phyloP scores from a whole-genome alignment of 2,113 vertebrate species.

The Entelurus aequoreus region DNA sequence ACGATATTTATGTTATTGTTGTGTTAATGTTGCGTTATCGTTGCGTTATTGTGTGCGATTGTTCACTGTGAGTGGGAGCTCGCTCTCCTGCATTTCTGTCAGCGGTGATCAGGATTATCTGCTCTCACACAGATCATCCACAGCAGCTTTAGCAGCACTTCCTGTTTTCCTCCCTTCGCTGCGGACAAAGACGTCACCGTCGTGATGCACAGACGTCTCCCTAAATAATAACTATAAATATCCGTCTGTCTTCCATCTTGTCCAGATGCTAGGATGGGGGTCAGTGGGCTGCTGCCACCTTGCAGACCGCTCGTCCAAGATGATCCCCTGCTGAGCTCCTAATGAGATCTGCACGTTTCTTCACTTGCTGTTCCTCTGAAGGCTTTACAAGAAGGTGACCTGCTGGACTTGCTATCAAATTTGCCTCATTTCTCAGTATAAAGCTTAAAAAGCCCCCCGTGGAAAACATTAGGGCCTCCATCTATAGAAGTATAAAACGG shows the following conservation, averaged over 20 bases:
- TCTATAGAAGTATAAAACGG: too few relatives aligned
- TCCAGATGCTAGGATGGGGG: slow-evolving; percentile 54
- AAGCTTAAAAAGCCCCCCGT: too few relatives aligned
- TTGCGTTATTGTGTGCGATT: neutral
- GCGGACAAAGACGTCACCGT: too few relatives aligned
- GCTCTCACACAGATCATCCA: slow-evolving; percentile 53
- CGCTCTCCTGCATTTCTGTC: slow-evolving; percentile 28
- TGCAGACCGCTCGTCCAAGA: slow-evolving; percentile 31
- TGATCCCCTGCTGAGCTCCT: slow-evolving; percentile 62
- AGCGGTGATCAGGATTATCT: slow-evolving; percentile 58
- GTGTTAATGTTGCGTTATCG: too few relatives aligned
- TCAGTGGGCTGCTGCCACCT: slow-evolving; percentile 9
- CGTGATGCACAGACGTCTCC: too few relatives aligned
- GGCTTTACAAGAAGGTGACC: neutral
- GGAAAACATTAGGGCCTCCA: too few relatives aligned
- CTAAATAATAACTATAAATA: neutral
- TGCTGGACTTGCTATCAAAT: neutral
- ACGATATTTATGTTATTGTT: neutral
- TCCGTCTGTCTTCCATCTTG: neutral
- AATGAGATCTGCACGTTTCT: slow-evolving; percentile 46
- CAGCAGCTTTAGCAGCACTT: slow-evolving; percentile 16
- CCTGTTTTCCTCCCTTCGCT: neutral
- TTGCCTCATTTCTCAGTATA: too few relatives aligned
- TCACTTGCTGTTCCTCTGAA: neutral
- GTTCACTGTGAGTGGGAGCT: neutral